A percentile compares a stretch with the other conserved stretches of the same genome.
Conservation (phyloP, 2,888 invertebrate species). For the Cistogaster globosa region DNA sequence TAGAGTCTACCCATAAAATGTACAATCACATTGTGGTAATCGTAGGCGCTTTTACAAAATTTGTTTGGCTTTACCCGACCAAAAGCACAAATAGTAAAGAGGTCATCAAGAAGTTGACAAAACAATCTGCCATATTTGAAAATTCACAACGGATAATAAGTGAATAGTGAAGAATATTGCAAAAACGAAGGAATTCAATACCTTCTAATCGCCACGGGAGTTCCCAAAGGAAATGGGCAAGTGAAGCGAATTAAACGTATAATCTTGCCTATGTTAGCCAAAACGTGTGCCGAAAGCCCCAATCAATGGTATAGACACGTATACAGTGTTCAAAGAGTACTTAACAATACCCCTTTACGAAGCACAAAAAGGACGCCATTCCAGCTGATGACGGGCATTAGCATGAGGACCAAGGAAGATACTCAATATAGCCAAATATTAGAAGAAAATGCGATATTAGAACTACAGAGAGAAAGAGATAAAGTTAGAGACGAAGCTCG, state of each 20-base stretch:
- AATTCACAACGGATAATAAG: conserved; percentile 38
- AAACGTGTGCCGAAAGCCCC: conserved; percentile 2
- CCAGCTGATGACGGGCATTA: not conserved
- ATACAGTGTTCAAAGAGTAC: not conserved
- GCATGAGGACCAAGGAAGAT: too few species aligned
- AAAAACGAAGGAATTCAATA: conserved; percentile 74
- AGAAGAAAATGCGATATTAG: too few species aligned
- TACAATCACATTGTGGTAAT: conserved; percentile 55
- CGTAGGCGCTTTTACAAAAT: conserved; percentile 72
- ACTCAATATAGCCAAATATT: too few species aligned
- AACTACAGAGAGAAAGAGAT: too few species aligned
- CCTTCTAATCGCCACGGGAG: conserved; percentile 75
- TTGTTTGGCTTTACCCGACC: conserved; percentile 57
- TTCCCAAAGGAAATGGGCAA: conserved; percentile 14
- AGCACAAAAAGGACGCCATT: conserved; percentile 7
- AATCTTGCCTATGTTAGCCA: conserved; percentile 8
- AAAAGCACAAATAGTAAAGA: conserved; percentile 71
- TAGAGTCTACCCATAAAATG: conserved; percentile 39
- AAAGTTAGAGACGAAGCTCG: too few species aligned
- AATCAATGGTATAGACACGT: conserved; percentile 3
- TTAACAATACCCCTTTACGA: conserved; percentile 11
- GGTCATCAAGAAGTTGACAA: conserved; percentile 48
- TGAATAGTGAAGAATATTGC: conserved; percentile 73
- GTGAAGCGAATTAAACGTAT: not conserved
- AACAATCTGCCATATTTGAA: conserved; percentile 41